These are phyloP conservation scores for Autographa gamma DNA, from an alignment of 2,888 invertebrate genomes.

Conservation along the genomic window DNA sequence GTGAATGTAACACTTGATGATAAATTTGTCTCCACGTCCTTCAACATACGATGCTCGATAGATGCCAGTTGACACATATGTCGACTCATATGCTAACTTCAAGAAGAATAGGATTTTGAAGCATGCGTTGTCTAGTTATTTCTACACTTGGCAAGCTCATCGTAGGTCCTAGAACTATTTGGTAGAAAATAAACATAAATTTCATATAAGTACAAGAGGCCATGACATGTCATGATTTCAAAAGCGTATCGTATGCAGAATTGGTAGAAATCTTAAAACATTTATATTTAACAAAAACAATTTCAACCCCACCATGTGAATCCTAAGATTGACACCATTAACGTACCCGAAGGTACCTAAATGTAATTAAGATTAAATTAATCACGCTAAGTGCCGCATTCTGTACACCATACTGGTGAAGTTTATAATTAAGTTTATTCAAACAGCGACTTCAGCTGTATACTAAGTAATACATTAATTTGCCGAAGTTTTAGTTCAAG, in stretches of 20 bases:
- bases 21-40: neutral
- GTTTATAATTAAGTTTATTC: slow-evolving; percentile 4
- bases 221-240: neutral
- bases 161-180: too few species aligned
- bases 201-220: too few species aligned
- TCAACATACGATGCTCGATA: neutral
- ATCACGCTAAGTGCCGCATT: slow-evolving; percentile 4
- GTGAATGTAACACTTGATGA: neutral
- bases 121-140: neutral
- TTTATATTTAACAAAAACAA: neutral
- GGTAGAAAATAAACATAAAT: too few species aligned
- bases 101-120: neutral
- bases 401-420: slow-evolving; percentile 4
- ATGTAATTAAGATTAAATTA: slow-evolving; percentile 4
- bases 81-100: neutral
- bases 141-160: too few species aligned
- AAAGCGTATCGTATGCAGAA: neutral
- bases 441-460: slow-evolving; percentile 4
- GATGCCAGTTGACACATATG: neutral
- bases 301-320: neutral
- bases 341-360: slow-evolving; percentile 4
- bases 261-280: neutral
- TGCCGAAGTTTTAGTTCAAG: neutral
- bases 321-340: slow-evolving; percentile 2
- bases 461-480: slow-evolving; percentile 4